Evolutionary conservation across 2,888 invertebrate species (phyloP), one percentile per base, ranked within the genome.

Genomic region (Kuschelorhynchus macadamiae): DNA sequence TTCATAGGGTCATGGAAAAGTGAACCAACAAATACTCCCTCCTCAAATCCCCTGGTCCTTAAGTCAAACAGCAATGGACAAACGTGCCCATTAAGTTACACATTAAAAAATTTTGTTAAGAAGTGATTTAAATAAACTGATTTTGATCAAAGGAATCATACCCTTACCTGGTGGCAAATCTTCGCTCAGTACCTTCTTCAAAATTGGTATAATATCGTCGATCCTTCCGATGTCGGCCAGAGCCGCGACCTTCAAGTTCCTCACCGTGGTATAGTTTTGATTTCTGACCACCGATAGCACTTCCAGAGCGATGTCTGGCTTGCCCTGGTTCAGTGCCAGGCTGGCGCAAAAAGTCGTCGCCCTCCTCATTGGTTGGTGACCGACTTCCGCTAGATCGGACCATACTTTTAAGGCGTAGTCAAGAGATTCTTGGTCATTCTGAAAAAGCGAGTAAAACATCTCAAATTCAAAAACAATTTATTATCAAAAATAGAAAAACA

Each of bases 351-450:
- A 91, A 12, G 89, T 85, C 0, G 87, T 80, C 1, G 89, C 86
- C 79, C 90, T 87, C 67, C 92, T 84, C 67, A 91, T 83, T 0
- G 91, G 88, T 0, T 78, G 67, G 72, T 87, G 86, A 0, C 90
- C 91, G 14, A 84, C 81, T 32, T 83, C 81, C 32, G 85, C 81
- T 78, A 91, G 84, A 30, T 89, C 87, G 14, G 85, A 84, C 88
- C 91, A 90, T 16, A 91, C 68, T 18, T 88, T 85, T 50, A 88
- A 79, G 1, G 89, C 90, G 81, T 87, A 88, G 30, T 91, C 85
- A 30, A 90, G 85, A 76, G 91, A 88, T 76, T 91, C 86, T 72
- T 86, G 83, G 42, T 91, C 88, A 79, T 93, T 93, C 92, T 93
- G 78, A n/a, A 81, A 72, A 69, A 25, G 25, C n/a, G n/a, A n/a